phyloP scores from a whole-genome alignment of 2,797 vertebrate genomes.

The Fistularia tabacaria region DNA sequence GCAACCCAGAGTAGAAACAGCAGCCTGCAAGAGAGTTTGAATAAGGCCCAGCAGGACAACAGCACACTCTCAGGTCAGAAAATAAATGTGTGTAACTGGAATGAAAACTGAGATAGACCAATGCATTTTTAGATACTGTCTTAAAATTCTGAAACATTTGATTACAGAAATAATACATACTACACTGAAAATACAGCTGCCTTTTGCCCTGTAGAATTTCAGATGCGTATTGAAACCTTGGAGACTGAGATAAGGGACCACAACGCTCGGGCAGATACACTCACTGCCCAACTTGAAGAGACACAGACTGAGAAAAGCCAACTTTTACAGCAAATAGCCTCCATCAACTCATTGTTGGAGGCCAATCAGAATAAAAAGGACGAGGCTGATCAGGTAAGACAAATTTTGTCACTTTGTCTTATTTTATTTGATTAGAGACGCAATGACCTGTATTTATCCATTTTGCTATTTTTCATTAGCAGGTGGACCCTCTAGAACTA shows the following conservation, averaged over 20 bases:
- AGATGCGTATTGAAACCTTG: constrained; percentile 69
- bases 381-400: constrained; percentile 53
- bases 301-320: constrained; percentile 75
- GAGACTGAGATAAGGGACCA: constrained; percentile 79
- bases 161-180: no score
- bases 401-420: background rate
- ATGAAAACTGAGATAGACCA: background rate
- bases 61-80: constrained; percentile 77
- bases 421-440: background rate
- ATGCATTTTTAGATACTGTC: background rate
- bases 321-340: constrained; percentile 79
- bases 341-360: constrained; percentile 84
- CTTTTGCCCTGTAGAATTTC: constrained; percentile 73
- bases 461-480: constrained; percentile 45
- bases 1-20: constrained; percentile 78
- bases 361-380: constrained; percentile 76
- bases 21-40: constrained; percentile 76
- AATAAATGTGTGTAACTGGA: background rate
- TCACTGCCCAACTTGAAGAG: constrained; percentile 77
- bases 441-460: constrained; percentile 14
- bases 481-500: constrained; percentile 69
- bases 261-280: constrained; percentile 70
- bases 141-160: background rate
- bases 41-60: constrained; percentile 81
- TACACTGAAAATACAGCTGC: background rate